These are phyloP conservation scores for Brachyptera putata DNA, from an alignment of 2,888 invertebrate species.

Conservation along the genomic window DNA sequence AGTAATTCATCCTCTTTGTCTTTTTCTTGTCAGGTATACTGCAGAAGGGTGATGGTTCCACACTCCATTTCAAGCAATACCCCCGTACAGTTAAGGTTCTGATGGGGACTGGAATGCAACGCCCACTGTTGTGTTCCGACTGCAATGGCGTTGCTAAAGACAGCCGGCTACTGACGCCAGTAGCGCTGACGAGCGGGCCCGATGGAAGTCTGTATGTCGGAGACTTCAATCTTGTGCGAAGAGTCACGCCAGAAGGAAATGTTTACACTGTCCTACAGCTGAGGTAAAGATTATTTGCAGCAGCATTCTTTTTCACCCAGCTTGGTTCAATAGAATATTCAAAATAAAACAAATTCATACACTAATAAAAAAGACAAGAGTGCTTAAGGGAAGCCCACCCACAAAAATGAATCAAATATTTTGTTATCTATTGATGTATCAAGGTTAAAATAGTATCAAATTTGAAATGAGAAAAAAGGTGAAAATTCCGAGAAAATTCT, in stretches of 20 bases:
- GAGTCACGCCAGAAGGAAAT: conserved; percentile 84
- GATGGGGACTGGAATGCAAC: conserved; percentile 87
- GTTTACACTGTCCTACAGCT: conserved; percentile 85
- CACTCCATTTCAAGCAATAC: conserved; percentile 89
- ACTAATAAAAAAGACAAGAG: too few relatives aligned
- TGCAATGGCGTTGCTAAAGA: conserved; percentile 83
- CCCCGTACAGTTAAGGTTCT: conserved; percentile 86
- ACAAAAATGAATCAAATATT: too few relatives aligned
- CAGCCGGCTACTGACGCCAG: conserved; percentile 84
- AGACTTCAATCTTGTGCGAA: conserved; percentile 90
- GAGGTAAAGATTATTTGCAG: conserved; percentile 54
- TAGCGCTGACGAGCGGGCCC: conserved; percentile 89
- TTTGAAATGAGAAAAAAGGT: too few relatives aligned
- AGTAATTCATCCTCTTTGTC: too few relatives aligned
- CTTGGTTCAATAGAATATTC: too few relatives aligned
- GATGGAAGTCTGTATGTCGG: conserved; percentile 97
- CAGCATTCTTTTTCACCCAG: too few relatives aligned
- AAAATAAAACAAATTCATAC: too few relatives aligned
- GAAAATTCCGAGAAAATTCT: too few relatives aligned
- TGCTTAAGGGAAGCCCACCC: too few relatives aligned
- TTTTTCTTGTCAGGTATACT: conserved; percentile 83
- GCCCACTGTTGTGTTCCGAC: conserved; percentile 80
- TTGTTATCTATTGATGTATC: too few relatives aligned
- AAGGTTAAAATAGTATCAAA: too few relatives aligned
- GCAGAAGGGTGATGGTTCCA: conserved; percentile 95